Evolutionary conservation across 2,888 invertebrate genomes (phyloP).

Genomic region (Tortricodes alternella): DNA sequence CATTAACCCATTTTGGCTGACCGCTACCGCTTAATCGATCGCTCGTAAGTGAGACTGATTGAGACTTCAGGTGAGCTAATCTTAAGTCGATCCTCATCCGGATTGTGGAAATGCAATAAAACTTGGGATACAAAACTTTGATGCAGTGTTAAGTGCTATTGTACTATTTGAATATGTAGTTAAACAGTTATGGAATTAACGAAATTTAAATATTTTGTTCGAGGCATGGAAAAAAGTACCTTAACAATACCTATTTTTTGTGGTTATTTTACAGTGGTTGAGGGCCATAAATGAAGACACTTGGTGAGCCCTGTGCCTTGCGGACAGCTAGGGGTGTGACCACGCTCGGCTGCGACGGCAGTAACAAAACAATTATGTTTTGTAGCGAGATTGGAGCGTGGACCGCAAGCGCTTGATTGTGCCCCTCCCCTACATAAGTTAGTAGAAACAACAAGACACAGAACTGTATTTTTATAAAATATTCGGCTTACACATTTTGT

Average conservation of each 20-base stretch:
- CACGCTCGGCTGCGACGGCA: slow-evolving; percentile 37
- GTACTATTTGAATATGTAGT: too few relatives aligned
- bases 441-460: slow-evolving; percentile 33
- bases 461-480: slow-evolving; percentile 28
- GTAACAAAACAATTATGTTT: slow-evolving; percentile 61
- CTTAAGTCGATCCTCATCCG: background rate
- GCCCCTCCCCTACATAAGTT: slow-evolving; percentile 48
- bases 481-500: too few relatives aligned
- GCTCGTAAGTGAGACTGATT: slow-evolving; percentile 21
- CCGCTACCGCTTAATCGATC: background rate
- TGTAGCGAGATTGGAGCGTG: slow-evolving; percentile 52
- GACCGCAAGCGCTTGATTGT: slow-evolving; percentile 54
- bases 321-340: slow-evolving; percentile 24
- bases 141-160: background rate
- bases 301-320: background rate
- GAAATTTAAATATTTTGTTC: too few relatives aligned
- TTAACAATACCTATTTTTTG: background rate
- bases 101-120: background rate
- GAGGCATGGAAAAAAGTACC: too few relatives aligned
- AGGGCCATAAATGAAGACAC: background rate
- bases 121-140: background rate
- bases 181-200: too few relatives aligned
- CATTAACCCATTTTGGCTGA: background rate
- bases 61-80: slow-evolving; percentile 9
- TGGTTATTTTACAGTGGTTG: background rate